Conservation (phyloP, 92 coral and sea anemone species). For the Zoanthus sansibaricus region DNA sequence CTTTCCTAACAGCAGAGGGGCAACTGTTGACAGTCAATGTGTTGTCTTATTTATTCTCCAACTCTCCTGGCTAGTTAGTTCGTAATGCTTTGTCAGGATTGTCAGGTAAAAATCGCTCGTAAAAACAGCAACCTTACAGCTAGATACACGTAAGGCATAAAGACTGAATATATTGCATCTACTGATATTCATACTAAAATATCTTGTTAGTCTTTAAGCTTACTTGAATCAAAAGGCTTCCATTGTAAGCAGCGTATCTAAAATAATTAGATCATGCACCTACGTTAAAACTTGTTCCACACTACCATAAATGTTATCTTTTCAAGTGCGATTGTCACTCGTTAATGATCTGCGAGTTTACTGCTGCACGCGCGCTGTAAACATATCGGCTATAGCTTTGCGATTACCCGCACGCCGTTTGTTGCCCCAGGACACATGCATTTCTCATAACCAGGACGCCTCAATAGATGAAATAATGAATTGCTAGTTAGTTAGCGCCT, state of each 20-base stretch:
- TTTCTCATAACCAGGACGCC: neutral
- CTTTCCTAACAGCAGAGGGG: conserved; percentile 9
- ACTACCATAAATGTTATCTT: neutral
- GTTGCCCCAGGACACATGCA: conserved; percentile 9
- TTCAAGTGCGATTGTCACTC: neutral
- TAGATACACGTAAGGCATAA: no score
- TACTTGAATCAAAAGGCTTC: no score
- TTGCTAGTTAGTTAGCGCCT: neutral
- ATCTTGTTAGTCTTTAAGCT: no score
- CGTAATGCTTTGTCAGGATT: neutral
- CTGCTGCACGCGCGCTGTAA: conserved; percentile 10
- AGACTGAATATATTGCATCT: no score
- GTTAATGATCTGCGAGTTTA: neutral
- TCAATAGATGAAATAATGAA: neutral
- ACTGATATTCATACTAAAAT: no score
- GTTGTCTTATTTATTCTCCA: neutral
- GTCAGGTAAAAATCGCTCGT: neutral
- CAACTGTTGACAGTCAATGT: conserved; percentile 13
- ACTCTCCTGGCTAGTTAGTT: neutral
- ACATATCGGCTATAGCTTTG: neutral
- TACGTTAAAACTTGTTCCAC: neutral
- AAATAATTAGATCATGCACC: no score
- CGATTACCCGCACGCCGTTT: neutral
- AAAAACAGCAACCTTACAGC: no score
- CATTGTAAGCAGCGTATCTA: no score